phyloP scores from a whole-genome alignment of 2,888 invertebrate genomes.

The Synergus umbraculus region DNA sequence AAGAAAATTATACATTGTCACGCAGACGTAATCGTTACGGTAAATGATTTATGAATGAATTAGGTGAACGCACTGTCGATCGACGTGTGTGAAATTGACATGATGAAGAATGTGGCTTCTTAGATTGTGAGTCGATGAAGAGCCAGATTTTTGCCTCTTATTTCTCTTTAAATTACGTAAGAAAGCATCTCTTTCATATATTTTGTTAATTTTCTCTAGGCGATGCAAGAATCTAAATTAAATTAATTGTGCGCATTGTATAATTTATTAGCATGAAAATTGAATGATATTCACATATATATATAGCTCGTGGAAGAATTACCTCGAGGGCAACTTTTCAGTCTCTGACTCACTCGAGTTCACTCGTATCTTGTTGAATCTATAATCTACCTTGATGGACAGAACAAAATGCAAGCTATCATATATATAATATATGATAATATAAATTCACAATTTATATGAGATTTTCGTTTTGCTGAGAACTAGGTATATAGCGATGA shows the following conservation, averaged over 20 bases:
- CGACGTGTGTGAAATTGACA: conserved; percentile 18
- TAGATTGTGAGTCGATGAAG: background rate
- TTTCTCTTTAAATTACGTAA: background rate
- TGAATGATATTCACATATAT: conserved; percentile 8
- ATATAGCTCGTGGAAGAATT: background rate
- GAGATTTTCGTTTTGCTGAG: background rate
- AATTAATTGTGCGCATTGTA: conserved; percentile 16
- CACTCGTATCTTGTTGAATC: conserved; percentile 1
- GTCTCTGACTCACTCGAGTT: conserved; percentile 6
- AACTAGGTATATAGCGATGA: conserved; percentile 9
- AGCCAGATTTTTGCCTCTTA: background rate
- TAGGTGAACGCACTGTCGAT: conserved; percentile 41
- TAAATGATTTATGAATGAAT: conserved; percentile 53
- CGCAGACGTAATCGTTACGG: conserved; percentile 44
- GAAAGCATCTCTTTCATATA: too few species aligned
- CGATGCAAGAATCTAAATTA: background rate
- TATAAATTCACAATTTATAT: too few species aligned
- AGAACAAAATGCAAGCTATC: background rate
- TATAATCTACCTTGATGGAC: too few species aligned
- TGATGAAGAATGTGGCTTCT: conserved; percentile 5
- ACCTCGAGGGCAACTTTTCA: conserved; percentile 10
- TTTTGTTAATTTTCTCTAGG: too few species aligned
- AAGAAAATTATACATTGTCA: conserved; percentile 50
- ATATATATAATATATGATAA: too few species aligned
- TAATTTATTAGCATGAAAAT: conserved; percentile 26